Base-by-base conservation (phyloP, 2,797 vertebrate genomes). In the Trachops cirrhosus region DNA sequence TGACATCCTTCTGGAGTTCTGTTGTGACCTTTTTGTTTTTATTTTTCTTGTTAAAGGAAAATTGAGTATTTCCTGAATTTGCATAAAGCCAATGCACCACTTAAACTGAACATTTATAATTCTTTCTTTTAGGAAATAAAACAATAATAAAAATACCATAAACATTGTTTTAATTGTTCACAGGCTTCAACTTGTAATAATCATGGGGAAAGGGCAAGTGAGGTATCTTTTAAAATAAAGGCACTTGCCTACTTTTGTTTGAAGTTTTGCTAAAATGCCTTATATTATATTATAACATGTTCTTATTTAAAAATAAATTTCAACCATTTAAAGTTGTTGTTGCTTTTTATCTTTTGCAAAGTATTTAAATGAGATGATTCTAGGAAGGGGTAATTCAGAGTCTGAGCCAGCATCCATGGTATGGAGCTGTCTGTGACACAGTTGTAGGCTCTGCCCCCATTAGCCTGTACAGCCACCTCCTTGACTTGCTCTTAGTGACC, bases 81-180 rank as follows among this genome's bases (percentile, higher is more conserved):
- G 44, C 1, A 1, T 57, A 77, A 86, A 93, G 62, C 70, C 74
- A 71, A 29, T 41, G 22, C 10, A 64, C 64, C 88, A 80, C 78
- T 92, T 95, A 86, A 86, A 48, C 44, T 3, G 93, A 78, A 89
- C 95, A 89, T 68, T 97, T 96, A 39, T 75, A 80, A 70, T 96
- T 96, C 95, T 84, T 96, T 94, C 86, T 95, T 91, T 86, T 84
- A 93, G 91, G 84, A 93, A 96, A 85, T 70, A 75, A 92, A 90
- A 85, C 48, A 94, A 37, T 79, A 92, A 90, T 94, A 91, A 95
- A 94, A 96, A 80, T 75, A 77, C 83, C 54, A 9, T 94, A 80
- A 97, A 92, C 94, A 44, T 91, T 29, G 48, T 71, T 88, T n/a
- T 93, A 94, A 87, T 95, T 79, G 64, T 94, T 93, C 92, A 70